These are phyloP conservation scores for Chaenodraco wilsoni DNA, from an alignment of 2,797 vertebrate species.

Conservation along the genomic window DNA sequence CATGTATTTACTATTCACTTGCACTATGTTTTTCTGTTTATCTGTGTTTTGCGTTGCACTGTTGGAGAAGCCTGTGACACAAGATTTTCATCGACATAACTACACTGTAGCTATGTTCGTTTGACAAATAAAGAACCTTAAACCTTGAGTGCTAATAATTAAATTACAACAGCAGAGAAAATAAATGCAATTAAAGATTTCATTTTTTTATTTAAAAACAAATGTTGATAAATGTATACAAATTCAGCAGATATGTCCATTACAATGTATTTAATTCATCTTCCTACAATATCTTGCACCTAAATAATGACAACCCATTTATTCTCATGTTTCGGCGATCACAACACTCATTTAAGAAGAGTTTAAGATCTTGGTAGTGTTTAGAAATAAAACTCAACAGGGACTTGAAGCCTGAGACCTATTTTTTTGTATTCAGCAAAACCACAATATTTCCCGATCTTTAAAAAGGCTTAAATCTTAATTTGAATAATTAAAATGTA, in stretches of 20 bases:
- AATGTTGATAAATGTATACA: too few relatives aligned
- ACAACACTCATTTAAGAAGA: background rate
- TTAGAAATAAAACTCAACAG: background rate
- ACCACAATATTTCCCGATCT: background rate
- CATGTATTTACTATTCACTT: too few relatives aligned
- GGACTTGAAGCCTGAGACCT: background rate
- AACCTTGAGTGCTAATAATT: background rate
- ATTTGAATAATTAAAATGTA: background rate
- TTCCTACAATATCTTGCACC: background rate
- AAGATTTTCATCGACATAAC: too few relatives aligned
- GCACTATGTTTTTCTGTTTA: too few relatives aligned
- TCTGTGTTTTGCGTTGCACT: too few relatives aligned
- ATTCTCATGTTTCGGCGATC: background rate
- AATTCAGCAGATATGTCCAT: background rate
- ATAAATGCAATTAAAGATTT: too few relatives aligned
- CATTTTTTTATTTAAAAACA: too few relatives aligned
- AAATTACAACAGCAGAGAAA: too few relatives aligned
- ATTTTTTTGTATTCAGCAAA: background rate
- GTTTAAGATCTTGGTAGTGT: background rate
- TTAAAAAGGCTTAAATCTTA: background rate
- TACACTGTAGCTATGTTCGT: too few relatives aligned
- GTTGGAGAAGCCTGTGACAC: too few relatives aligned
- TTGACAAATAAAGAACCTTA: too few relatives aligned
- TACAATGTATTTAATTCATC: background rate
- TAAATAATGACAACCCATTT: background rate